Evolutionary conservation across 1,140 invertebrate genomes (phyloP), one percentile per base, ranked within the genome.

Genomic region (Hyles vespertilio): DNA sequence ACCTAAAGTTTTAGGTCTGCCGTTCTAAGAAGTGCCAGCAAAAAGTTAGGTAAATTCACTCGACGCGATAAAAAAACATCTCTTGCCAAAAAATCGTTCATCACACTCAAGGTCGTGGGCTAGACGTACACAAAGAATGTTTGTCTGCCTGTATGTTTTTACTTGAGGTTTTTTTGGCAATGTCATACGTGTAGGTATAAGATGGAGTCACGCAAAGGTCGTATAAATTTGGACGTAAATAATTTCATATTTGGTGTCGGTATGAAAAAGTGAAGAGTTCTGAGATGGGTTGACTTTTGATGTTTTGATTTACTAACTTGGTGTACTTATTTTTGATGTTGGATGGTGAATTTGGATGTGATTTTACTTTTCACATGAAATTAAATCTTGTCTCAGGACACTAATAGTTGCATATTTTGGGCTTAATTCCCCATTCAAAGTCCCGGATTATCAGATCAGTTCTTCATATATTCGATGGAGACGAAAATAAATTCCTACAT

Each of bases 1-100:
- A 84, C 81, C 81, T 80, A 84, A 84, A 75, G 73, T 70, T 79
- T 62, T 78, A 83, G 72, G 69, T 74, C 61, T 61, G 59, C 53
- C 56, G 49, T 87, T 87, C 84, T 76, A 55, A 80, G 84, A 87
- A 87, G 59, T 61, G 67, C 65, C 66, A 59, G 67, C 82, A 85
- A 87, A 84, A 85, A 87, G 73, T 83, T 81, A 84, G 82, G 75
- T 78, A 87, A 87, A 84, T 78, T 87, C 82, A 87, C 82, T 75
- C 78, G 81, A 82, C 81, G 74, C 55, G 63, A 72, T 83, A 81
- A 75, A 69, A 59, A 51, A 22, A 11, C 43, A 9, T 45, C 40
- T 54, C 22, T 47, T 56, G 58, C 69, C 71, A 81, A 84, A 81
- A 79, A 83, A 77, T 72, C 72, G 84, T 82, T 65, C 78, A 85